Conservation (phyloP, 64 coral and sea anemone genomes). For the Hydrozoanthus tunicans region DNA sequence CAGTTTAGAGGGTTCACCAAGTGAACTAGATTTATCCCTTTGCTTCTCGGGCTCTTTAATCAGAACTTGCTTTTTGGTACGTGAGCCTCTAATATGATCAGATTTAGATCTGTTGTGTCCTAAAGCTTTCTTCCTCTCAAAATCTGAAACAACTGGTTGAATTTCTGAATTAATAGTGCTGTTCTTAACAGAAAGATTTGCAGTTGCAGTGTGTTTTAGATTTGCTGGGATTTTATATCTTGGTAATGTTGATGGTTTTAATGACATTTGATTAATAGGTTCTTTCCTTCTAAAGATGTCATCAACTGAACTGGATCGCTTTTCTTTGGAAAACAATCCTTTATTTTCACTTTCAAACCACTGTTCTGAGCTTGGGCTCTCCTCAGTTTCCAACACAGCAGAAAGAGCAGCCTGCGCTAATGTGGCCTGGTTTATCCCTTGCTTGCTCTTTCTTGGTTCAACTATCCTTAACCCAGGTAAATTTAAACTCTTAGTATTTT, state of each 20-base stretch:
- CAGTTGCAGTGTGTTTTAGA: not conserved
- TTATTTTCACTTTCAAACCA: conserved; percentile 64
- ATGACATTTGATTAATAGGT: not conserved
- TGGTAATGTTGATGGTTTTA: conserved; percentile 1
- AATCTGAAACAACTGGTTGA: conserved; percentile 38
- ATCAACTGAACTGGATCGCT: conserved; percentile 45
- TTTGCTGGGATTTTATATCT: not conserved
- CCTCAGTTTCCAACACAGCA: conserved; percentile 79
- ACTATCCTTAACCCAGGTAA: conserved; percentile 32
- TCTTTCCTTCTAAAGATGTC: conserved; percentile 4
- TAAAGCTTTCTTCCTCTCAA: conserved; percentile 57
- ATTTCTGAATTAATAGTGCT: conserved; percentile 34
- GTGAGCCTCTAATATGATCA: conserved; percentile 62
- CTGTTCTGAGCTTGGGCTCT: conserved; percentile 47
- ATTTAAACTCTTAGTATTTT: conserved; percentile 42
- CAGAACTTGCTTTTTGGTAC: conserved; percentile 34
- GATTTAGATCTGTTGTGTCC: conserved; percentile 86
- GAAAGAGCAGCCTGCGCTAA: conserved; percentile 86
- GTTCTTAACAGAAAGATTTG: conserved; percentile 7
- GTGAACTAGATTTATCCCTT: conserved; percentile 7
- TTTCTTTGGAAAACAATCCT: not conserved
- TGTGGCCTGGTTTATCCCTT: conserved; percentile 67
- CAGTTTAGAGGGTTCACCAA: conserved; percentile 18
- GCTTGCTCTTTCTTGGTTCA: conserved; percentile 41
- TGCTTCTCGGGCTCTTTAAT: conserved; percentile 4